A percentile compares a stretch with the other conserved stretches of the same genome.
These are phyloP conservation scores for Plebejus melissa DNA, from an alignment of 2,888 invertebrate genomes.

Conservation along the genomic window DNA sequence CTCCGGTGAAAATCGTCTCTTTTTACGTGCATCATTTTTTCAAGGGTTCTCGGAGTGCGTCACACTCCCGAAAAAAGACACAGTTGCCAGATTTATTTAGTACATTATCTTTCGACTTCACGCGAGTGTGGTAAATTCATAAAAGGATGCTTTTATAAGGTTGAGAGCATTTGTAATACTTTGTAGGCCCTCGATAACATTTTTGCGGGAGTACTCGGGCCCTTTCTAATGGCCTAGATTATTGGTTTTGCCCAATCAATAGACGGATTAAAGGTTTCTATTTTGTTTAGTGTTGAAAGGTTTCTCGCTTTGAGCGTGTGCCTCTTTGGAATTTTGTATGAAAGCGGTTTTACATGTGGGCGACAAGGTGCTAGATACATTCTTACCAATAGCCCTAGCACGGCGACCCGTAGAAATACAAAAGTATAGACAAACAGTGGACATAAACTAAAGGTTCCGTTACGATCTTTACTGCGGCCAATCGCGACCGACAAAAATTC, in stretches of 20 bases:
- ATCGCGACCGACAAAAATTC: too few species aligned
- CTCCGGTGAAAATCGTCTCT: constrained; percentile 19
- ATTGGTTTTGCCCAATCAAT: constrained; percentile 9
- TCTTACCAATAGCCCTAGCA: too few species aligned
- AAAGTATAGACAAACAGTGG: too few species aligned
- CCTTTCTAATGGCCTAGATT: constrained; percentile 13
- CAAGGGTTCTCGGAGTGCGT: constrained; percentile 50
- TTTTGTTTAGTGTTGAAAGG: constrained; percentile 1
- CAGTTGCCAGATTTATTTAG: constrained; percentile 53
- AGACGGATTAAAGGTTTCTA: not conserved
- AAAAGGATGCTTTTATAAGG: constrained; percentile 26
- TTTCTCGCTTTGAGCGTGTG: not conserved
- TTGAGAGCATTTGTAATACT: constrained; percentile 18
- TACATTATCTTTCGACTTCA: constrained; percentile 68
- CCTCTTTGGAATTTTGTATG: not conserved
- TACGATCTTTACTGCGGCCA: too few species aligned
- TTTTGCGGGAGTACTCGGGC: constrained; percentile 2
- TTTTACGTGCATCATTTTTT: constrained; percentile 40
- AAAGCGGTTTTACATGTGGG: not conserved
- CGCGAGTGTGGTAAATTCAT: constrained; percentile 30
- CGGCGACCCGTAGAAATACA: too few species aligned
- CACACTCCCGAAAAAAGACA: constrained; percentile 56
- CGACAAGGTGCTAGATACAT: not conserved
- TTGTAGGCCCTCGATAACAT: constrained; percentile 7
- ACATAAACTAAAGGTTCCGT: too few species aligned